Conservation (phyloP, 2,797 vertebrate species). For the Sebastiscus tertius region DNA sequence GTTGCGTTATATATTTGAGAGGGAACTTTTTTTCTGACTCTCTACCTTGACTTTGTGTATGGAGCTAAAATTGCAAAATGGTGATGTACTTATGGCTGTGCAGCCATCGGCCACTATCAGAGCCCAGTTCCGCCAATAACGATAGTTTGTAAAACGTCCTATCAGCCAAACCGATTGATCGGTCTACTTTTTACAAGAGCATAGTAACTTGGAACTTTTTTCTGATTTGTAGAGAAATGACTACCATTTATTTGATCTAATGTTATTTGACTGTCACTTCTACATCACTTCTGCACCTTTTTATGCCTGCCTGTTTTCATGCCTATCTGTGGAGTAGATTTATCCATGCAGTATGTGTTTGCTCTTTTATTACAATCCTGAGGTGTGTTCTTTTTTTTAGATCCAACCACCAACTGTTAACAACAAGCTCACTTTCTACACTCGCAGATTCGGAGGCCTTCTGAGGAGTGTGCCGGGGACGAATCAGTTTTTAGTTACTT, state of each 20-base stretch:
- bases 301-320: neutral
- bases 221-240: neutral
- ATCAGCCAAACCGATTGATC: too few species aligned
- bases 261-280: neutral
- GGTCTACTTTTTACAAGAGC: neutral
- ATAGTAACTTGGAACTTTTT: neutral
- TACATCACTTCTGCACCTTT: neutral
- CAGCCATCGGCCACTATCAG: too few species aligned
- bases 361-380: neutral
- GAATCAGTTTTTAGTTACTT: constrained; percentile 61
- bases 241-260: neutral
- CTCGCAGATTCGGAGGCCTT: constrained; percentile 85
- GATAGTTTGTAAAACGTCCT: too few species aligned
- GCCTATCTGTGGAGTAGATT: neutral
- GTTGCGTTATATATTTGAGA: too few species aligned
- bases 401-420: neutral
- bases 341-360: neutral
- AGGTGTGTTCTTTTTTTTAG: neutral
- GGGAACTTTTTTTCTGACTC: too few species aligned
- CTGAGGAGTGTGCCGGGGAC: constrained; percentile 60
- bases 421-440: constrained; percentile 6
- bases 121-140: too few species aligned
- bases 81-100: too few species aligned
- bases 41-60: too few species aligned
- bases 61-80: too few species aligned